These are phyloP conservation scores for Gallinago media DNA, from an alignment of 2,113 vertebrate genomes.

Conservation along the genomic window DNA sequence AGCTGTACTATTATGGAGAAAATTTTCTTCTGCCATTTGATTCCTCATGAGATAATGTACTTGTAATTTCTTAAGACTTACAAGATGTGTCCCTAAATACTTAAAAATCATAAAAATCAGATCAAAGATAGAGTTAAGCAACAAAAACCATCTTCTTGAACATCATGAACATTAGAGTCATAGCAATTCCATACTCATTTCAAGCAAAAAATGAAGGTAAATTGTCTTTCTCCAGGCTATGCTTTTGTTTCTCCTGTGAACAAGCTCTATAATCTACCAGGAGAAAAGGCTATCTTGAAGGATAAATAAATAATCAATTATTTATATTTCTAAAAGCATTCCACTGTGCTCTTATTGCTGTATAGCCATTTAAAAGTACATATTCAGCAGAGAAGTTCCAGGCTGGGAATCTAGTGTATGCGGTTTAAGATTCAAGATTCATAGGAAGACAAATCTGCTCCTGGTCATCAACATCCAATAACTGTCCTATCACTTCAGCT, in stretches of 20 bases:
- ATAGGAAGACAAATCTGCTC: not conserved
- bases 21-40: not conserved
- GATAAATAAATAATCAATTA: constrained; percentile 69
- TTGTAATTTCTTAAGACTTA: not conserved
- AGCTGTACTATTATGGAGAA: not conserved
- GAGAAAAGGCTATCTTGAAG: constrained; percentile 51
- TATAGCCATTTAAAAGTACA: not conserved
- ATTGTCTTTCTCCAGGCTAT: constrained; percentile 39
- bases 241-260: constrained; percentile 42
- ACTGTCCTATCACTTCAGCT: not conserved
- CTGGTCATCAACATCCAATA: not conserved
- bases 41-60: not conserved
- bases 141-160: not conserved
- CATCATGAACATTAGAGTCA: not conserved
- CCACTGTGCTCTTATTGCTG: constrained; percentile 19
- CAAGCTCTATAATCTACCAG: constrained; percentile 18
- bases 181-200: not conserved
- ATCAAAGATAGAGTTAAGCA: not conserved
- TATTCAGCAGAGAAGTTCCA: constrained; percentile 40
- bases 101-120: not conserved
- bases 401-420: not conserved
- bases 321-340: constrained; percentile 64
- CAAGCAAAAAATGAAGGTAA: constrained; percentile 21
- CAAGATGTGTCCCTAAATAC: not conserved
- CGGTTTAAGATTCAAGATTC: not conserved